Percentiles rank a stretch among this genome's conserved stretches.
Conservation (phyloP, 1,140 invertebrate genomes). For the Leptopilina boulardi region DNA sequence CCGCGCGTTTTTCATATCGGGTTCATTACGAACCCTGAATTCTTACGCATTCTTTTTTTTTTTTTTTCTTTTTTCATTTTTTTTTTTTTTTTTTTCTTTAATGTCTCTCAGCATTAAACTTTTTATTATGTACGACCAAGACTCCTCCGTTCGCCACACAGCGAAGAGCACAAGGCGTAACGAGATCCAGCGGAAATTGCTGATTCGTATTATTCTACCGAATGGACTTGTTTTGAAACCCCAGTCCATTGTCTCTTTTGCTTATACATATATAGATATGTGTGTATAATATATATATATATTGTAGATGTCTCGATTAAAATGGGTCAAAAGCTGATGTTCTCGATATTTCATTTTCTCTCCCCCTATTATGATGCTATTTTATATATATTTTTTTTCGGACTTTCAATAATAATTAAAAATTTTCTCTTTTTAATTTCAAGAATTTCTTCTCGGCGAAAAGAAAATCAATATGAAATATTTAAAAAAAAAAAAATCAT, state of each 20-base stretch:
- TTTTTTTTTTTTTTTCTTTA: conserved; percentile 47
- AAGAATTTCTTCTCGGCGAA: no score
- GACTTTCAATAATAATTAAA: no score
- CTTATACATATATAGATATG: background rate
- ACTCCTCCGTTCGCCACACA: conserved; percentile 49
- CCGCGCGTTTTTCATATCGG: conserved; percentile 71
- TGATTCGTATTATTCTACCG: conserved; percentile 46
- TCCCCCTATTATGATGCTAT: background rate
- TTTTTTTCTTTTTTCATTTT: no score
- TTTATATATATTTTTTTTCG: background rate
- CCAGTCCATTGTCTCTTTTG: conserved; percentile 22
- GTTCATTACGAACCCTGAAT: conserved; percentile 71
- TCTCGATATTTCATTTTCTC: conserved; percentile 25
- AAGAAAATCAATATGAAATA: no score
- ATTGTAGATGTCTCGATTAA: conserved; percentile 33
- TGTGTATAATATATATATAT: no score
- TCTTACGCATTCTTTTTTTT: conserved; percentile 51
- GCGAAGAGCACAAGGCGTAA: conserved; percentile 52
- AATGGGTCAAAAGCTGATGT: conserved; percentile 19
- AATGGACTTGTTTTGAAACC: conserved; percentile 33
- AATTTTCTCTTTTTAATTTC: no score
- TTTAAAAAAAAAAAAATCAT: no score
- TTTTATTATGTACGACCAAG: conserved; percentile 67
- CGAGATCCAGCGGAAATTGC: conserved; percentile 56
- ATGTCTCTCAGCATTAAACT: conserved; percentile 69